Evolutionary conservation across 2,113 vertebrate genomes (phyloP).

Genomic region (Pseudonaja textilis): DNA sequence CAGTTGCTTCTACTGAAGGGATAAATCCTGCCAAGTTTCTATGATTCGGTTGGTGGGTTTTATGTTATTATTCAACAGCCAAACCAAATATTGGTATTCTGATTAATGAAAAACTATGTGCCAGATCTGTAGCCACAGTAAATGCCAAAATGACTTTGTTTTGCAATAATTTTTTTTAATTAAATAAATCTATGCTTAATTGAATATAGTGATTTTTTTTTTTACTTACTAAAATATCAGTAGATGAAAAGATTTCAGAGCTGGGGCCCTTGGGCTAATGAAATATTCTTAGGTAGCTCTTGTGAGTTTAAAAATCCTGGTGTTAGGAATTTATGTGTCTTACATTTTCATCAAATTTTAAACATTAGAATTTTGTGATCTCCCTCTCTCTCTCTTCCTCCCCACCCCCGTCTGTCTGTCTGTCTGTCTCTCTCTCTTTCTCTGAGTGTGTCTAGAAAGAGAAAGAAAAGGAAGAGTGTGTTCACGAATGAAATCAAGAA

Average conservation of each 20-base stretch:
- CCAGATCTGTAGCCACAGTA: not conserved
- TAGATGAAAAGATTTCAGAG: not conserved
- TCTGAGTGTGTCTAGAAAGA: no score
- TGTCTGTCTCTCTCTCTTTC: no score
- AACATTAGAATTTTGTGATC: not conserved
- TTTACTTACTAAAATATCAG: not conserved
- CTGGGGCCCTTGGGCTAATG: not conserved
- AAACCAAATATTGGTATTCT: not conserved
- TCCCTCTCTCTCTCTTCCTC: not conserved
- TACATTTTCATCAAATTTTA: constrained; percentile 53
- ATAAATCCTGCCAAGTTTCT: not conserved
- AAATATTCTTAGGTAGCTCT: not conserved
- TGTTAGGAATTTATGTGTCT: not conserved
- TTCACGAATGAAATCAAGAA: constrained; percentile 43
- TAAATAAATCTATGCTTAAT: not conserved
- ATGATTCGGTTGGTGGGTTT: not conserved
- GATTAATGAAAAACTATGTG: not conserved
- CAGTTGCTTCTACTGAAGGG: not conserved
- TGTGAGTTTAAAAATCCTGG: not conserved
- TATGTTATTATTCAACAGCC: not conserved
- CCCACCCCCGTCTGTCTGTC: no score
- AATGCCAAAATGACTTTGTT: not conserved
- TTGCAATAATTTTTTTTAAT: not conserved
- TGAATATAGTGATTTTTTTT: not conserved
- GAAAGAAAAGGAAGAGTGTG: not conserved